phyloP scores from a whole-genome alignment of 2,888 invertebrate genomes.

The Platynereis dumerilii region DNA sequence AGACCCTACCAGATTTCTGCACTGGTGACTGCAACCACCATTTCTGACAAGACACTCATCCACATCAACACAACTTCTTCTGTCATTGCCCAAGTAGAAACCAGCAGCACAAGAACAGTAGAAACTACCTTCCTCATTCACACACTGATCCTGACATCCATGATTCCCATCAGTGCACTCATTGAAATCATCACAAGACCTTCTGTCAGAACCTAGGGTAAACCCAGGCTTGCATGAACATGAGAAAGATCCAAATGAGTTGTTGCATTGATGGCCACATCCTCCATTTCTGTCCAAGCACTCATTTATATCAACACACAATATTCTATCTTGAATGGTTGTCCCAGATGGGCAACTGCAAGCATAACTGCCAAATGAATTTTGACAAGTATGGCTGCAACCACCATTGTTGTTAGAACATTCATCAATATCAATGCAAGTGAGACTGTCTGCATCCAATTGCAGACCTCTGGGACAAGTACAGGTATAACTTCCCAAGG shows the following conservation, averaged over 20 bases:
- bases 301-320: constrained; percentile 2
- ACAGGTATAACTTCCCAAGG: constrained; percentile 78
- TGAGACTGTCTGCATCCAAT: not conserved
- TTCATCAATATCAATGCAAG: constrained; percentile 5
- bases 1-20: not conserved
- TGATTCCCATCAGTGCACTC: not conserved
- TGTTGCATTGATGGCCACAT: not conserved
- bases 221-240: not conserved
- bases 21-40: constrained; percentile 4
- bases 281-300: not conserved
- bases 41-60: not conserved
- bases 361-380: not conserved
- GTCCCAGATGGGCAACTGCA: not conserved
- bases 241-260: not conserved
- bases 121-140: not conserved
- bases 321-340: too few species aligned
- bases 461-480: not conserved
- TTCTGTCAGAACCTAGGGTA: not conserved
- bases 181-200: not conserved
- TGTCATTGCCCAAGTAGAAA: not conserved
- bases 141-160: constrained; percentile 3
- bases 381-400: constrained; percentile 1
- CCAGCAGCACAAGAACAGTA: not conserved
- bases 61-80: not conserved
- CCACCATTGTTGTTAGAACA: not conserved